phyloP scores from a whole-genome alignment of 2,797 vertebrate genomes.

The Tenualosa thibaudeaui region DNA sequence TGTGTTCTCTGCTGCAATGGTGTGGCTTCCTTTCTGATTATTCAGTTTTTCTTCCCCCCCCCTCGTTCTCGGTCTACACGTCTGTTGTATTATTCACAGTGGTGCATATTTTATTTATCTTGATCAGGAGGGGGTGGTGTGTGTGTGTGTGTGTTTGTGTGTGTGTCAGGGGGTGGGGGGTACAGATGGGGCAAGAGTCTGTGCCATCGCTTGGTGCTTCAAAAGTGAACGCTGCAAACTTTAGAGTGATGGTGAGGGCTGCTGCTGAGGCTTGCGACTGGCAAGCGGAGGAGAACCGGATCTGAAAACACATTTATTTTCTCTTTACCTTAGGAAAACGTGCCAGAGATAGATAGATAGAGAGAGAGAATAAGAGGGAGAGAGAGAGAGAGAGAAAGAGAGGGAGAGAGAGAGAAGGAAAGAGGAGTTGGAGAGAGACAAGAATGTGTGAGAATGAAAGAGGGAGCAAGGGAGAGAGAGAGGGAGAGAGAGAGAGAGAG shows the following conservation, averaged over 20 bases:
- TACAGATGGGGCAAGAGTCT: neutral
- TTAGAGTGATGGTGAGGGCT: neutral
- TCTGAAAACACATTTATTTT: neutral
- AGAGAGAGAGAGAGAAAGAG: neutral
- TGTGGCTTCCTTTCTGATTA: neutral
- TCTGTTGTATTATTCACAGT: conserved; percentile 5
- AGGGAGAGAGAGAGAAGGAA: neutral
- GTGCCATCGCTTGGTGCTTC: neutral
- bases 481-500: conserved; percentile 33
- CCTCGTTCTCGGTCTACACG: neutral
- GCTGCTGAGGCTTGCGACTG: neutral
- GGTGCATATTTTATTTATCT: conserved; percentile 28
- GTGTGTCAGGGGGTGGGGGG: neutral
- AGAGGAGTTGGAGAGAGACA: no score
- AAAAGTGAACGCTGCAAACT: neutral
- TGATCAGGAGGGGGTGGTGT: conserved; percentile 6
- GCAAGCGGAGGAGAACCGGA: neutral
- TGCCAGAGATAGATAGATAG: neutral
- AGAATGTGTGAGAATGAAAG: neutral
- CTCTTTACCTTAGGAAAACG: neutral
- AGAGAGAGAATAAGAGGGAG: neutral
- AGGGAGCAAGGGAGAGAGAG: neutral
- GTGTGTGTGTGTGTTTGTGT: neutral
- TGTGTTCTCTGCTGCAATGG: neutral
- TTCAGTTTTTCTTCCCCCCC: neutral